phyloP scores from a whole-genome alignment of 2,113 vertebrate genomes.

The Laticauda laticaudata region DNA sequence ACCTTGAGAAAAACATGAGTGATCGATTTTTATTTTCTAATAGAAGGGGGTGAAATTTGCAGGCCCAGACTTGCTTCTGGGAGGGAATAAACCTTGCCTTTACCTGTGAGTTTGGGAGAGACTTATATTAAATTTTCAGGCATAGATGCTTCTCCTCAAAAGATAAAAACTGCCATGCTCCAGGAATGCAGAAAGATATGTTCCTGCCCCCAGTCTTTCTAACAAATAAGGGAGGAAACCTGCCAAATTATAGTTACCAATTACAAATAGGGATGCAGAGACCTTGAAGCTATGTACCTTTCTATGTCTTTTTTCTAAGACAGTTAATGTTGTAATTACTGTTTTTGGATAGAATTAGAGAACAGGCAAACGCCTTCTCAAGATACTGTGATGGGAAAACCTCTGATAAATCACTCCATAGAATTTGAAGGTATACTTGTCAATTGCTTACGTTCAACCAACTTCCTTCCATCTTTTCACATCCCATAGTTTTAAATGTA shows the following conservation, averaged over 20 bases:
- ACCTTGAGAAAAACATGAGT: neutral
- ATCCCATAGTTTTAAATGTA: neutral
- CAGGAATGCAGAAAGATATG: neutral
- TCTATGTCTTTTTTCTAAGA: neutral
- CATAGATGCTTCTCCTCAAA: neutral
- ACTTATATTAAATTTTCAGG: neutral
- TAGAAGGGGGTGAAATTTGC: neutral
- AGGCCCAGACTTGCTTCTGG: neutral
- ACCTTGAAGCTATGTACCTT: neutral
- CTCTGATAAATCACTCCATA: neutral
- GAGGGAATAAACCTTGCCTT: neutral
- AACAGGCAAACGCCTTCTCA: neutral
- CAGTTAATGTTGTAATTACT: neutral
- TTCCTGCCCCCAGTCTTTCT: neutral
- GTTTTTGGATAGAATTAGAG: neutral
- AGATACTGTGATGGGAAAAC: neutral
- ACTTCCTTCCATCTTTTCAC: neutral
- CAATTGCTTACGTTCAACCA: neutral
- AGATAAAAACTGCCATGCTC: neutral
- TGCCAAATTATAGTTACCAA: neutral
- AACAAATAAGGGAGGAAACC: neutral
- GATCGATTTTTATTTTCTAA: neutral
- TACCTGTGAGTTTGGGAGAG: neutral
- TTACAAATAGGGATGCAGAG: neutral
- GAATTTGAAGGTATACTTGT: neutral